phyloP scores from a whole-genome alignment of 2,888 invertebrate species.

The Phoronis australis region DNA sequence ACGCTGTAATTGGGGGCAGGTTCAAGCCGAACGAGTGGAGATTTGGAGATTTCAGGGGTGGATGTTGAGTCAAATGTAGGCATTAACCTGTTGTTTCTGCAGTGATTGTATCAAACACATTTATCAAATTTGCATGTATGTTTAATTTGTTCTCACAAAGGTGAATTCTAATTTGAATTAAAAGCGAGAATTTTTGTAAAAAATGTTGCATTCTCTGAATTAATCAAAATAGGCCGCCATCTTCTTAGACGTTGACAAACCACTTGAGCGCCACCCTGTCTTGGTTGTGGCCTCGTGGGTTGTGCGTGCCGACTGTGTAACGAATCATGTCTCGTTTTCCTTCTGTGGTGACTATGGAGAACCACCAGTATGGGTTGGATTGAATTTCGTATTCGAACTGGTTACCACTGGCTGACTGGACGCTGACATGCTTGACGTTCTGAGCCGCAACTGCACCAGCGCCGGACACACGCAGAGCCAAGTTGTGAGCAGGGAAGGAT shows the following conservation, averaged over 20 bases:
- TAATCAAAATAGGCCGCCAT: background rate
- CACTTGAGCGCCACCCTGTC: conserved; percentile 20
- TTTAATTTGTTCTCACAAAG: no score
- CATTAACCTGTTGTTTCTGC: no score
- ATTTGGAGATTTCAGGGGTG: no score
- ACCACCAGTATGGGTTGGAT: conserved; percentile 17
- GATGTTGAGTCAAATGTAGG: no score
- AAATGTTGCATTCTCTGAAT: background rate
- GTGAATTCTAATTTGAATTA: no score
- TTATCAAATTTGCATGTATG: no score
- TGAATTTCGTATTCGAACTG: background rate
- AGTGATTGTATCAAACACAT: no score
- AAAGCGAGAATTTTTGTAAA: no score
- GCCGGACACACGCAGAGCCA: background rate
- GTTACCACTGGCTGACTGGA: background rate
- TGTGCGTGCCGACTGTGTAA: conserved; percentile 19
- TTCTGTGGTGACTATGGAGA: conserved; percentile 18
- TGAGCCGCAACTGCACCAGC: background rate
- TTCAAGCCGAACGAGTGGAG: no score
- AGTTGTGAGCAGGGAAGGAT: background rate
- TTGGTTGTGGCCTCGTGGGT: conserved; percentile 18
- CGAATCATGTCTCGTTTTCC: conserved; percentile 18
- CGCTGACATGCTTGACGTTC: background rate
- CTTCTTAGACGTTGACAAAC: conserved; percentile 14
- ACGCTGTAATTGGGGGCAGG: no score